Evolutionary conservation across 2,113 vertebrate species (phyloP).

Genomic region (Phyllopteryx taeniolatus): DNA sequence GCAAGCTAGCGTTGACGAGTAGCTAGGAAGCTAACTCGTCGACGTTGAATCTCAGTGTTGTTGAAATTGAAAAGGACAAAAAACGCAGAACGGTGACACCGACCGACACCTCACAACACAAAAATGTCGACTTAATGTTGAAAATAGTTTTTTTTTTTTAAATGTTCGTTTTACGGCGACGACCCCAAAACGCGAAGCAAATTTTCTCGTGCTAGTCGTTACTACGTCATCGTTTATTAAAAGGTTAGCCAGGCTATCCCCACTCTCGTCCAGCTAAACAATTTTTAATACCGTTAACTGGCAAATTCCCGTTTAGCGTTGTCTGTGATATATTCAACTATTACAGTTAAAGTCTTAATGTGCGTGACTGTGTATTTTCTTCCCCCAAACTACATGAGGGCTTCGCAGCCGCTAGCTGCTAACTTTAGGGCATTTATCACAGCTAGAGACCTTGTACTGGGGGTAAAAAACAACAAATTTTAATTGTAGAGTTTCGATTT

Average conservation of each 20-base stretch:
- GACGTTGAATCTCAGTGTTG: background rate
- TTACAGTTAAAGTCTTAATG: background rate
- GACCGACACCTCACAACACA: background rate
- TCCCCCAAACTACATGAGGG: background rate
- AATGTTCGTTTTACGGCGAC: background rate
- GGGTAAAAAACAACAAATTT: background rate
- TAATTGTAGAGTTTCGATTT: too few species aligned
- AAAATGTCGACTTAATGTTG: background rate
- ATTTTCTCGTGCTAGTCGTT: background rate
- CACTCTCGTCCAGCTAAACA: background rate
- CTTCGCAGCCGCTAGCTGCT: background rate
- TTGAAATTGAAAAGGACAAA: background rate
- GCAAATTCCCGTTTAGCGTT: background rate
- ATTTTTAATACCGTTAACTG: background rate
- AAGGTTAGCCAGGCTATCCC: background rate
- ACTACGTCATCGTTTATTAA: conserved; percentile 4
- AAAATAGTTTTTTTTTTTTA: background rate
- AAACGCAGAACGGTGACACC: background rate
- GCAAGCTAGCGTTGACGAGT: background rate
- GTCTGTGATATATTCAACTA: too few species aligned
- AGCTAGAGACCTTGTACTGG: background rate
- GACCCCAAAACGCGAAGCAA: background rate
- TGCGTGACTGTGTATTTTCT: background rate
- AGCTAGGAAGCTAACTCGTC: background rate
- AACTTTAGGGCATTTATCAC: background rate